Conservation (phyloP, 1,140 invertebrate genomes). For the Spodoptera frugiperda region DNA sequence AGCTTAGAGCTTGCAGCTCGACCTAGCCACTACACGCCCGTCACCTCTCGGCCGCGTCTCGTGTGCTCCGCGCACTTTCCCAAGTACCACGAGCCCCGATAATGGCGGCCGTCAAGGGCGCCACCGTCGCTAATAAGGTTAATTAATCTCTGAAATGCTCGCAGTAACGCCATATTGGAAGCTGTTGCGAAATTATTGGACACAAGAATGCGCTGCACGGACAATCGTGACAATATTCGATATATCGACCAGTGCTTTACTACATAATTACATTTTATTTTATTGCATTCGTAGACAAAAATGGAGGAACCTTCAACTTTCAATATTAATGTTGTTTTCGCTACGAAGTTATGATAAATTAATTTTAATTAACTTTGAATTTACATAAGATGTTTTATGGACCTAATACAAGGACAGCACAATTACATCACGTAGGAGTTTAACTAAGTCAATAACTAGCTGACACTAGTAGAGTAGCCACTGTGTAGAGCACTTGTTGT, state of each 20-base stretch:
- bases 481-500: conserved; percentile 1
- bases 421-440: no score
- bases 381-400: no score
- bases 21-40: no score
- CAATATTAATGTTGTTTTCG: no score
- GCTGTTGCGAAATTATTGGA: conserved; percentile 9
- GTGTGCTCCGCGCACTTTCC: neutral
- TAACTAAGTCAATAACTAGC: no score
- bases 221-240: neutral
- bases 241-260: neutral
- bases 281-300: neutral
- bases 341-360: no score
- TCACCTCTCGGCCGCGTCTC: neutral
- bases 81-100: conserved; percentile 3
- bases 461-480: neutral
- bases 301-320: no score
- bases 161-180: neutral
- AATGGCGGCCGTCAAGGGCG: conserved; percentile 20
- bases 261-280: neutral
- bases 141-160: conserved; percentile 30
- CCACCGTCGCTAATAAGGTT: conserved; percentile 25
- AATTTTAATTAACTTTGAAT: no score
- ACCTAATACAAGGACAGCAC: no score
- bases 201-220: neutral
- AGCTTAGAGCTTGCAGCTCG: no score